A percentile compares a stretch with the other conserved stretches of the same genome.
phyloP scores from a whole-genome alignment of 2,113 vertebrate species.

The Thunnus maccoyii region DNA sequence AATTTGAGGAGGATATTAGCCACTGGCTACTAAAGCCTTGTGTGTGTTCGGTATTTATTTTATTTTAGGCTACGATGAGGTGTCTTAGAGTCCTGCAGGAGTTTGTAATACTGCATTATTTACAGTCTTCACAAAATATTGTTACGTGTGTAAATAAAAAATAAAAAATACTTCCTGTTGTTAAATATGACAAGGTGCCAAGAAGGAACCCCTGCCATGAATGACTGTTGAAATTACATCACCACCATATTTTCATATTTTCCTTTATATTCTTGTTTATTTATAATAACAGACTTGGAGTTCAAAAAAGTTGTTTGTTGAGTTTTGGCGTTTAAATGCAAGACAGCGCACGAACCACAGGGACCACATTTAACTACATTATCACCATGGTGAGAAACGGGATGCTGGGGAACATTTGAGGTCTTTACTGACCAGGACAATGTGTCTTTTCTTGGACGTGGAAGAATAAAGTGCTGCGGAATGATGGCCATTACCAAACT shows the following conservation, averaged over 20 bases:
- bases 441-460: constrained; percentile 38
- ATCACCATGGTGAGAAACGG: constrained; percentile 66
- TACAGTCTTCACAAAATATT: too few relatives aligned
- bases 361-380: constrained; percentile 49
- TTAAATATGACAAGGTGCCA: too few relatives aligned
- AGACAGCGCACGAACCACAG: constrained; percentile 6
- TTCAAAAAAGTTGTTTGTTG: not conserved
- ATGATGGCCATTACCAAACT: not conserved
- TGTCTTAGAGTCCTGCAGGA: too few relatives aligned
- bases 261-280: not conserved
- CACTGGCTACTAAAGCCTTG: too few relatives aligned
- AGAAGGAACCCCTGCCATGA: not conserved
- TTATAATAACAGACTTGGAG: not conserved
- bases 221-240: constrained; percentile 1
- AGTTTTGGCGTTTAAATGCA: not conserved
- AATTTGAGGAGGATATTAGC: too few relatives aligned
- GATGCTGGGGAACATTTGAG: constrained; percentile 31
- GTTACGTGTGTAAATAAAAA: too few relatives aligned
- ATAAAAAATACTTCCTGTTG: too few relatives aligned
- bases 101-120: too few relatives aligned
- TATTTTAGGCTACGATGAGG: too few relatives aligned
- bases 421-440: constrained; percentile 34
- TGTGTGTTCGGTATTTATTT: too few relatives aligned
- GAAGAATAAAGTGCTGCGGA: constrained; percentile 23
- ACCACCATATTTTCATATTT: not conserved